Percentiles rank a stretch among this genome's conserved stretches.
These are phyloP conservation scores for Hirtodrosophila trivittata DNA, from an alignment of 2,888 invertebrate species.

Conservation along the genomic window DNA sequence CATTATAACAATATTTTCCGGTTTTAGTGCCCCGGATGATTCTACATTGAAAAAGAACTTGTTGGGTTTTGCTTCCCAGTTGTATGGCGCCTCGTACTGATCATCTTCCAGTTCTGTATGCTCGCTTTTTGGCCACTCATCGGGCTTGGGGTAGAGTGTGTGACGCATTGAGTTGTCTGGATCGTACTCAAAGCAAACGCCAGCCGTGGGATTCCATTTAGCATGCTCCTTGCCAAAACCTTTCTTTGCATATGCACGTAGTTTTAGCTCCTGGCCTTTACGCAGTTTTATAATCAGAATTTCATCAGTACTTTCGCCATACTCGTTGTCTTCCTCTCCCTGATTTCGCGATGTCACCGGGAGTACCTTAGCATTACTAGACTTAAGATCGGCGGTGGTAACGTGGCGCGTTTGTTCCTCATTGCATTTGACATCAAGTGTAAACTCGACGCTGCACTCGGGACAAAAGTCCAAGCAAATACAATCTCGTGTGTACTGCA, in stretches of 20 bases:
- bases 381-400: conserved; percentile 97
- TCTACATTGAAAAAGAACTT: conserved; percentile 99
- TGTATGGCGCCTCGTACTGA: conserved; percentile 96
- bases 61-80: conserved; percentile 97
- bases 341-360: conserved; percentile 96
- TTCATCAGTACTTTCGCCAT: conserved; percentile 95
- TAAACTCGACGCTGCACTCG: conserved; percentile 99
- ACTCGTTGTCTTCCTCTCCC: conserved; percentile 96
- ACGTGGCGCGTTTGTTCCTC: conserved; percentile 98
- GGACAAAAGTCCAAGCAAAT: conserved; percentile 98
- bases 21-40: conserved; percentile 95
- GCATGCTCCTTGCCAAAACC: conserved; percentile 97
- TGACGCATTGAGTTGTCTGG: conserved; percentile 99
- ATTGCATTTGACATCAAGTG: conserved; percentile 96
- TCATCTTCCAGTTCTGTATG: conserved; percentile 96
- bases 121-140: conserved; percentile 99
- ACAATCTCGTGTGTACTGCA: conserved; percentile 98
- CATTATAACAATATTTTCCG: conserved; percentile 98
- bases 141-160: conserved; percentile 97
- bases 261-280: conserved; percentile 95
- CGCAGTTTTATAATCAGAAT: conserved; percentile 89
- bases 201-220: conserved; percentile 99
- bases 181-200: conserved; percentile 99
- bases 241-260: conserved; percentile 98
- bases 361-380: conserved; percentile 94